phyloP scores from a whole-genome alignment of 2,888 invertebrate species.

The Syrista parreyssii region DNA sequence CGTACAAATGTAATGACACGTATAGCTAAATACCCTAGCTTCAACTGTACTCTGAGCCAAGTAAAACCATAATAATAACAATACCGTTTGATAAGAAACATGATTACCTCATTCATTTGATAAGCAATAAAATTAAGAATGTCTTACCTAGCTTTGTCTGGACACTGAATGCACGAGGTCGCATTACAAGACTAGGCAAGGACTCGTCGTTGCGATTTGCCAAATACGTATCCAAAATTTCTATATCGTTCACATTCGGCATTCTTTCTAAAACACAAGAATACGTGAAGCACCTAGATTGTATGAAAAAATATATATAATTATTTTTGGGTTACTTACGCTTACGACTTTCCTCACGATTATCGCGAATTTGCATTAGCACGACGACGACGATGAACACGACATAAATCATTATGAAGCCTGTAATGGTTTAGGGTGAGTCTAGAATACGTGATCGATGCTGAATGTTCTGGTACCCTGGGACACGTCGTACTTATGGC shows the following conservation, averaged over 20 bases:
- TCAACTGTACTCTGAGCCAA: not conserved
- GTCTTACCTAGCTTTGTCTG: constrained; percentile 54
- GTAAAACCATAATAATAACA: not conserved
- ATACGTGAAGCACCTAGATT: not conserved
- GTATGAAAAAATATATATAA: not conserved
- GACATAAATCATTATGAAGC: constrained; percentile 66
- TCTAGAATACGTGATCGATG: not conserved
- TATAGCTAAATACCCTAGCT: not conserved
- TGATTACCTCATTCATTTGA: not conserved
- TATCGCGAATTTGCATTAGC: constrained; percentile 53
- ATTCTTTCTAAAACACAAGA: constrained; percentile 47
- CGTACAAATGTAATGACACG: not conserved
- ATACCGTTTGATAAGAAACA: not conserved
- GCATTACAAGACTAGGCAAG: constrained; percentile 43
- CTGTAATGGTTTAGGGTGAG: constrained; percentile 44
- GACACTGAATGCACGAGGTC: constrained; percentile 50
- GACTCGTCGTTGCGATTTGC: constrained; percentile 42
- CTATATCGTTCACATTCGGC: constrained; percentile 51
- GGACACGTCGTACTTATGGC: constrained; percentile 60
- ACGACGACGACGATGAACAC: constrained; percentile 68
- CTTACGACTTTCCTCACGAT: constrained; percentile 44
- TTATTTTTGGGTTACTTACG: constrained; percentile 31
- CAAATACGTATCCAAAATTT: constrained; percentile 53
- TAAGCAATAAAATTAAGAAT: not conserved
- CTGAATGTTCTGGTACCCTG: not conserved